A percentile compares a stretch with the other conserved stretches of the same genome.
Evolutionary conservation across 2,888 invertebrate species (phyloP).

Genomic region (Nomada fucata): DNA sequence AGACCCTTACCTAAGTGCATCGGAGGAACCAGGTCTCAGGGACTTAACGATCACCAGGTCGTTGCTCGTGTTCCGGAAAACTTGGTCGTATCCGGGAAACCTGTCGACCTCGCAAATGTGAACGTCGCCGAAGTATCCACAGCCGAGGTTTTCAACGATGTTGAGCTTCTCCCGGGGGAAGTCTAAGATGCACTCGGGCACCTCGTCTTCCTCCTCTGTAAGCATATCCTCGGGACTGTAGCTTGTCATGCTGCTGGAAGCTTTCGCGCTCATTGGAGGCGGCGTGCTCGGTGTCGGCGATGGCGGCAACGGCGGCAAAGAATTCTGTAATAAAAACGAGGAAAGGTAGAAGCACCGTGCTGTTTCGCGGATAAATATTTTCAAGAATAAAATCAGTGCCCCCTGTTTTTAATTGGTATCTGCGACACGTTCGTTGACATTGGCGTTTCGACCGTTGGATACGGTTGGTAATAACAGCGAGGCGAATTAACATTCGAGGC

Average conservation of each 20-base stretch:
- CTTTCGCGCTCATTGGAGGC: slow-evolving; percentile 82
- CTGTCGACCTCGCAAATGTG: slow-evolving; percentile 88
- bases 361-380: slow-evolving; percentile 9
- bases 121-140: slow-evolving; percentile 91
- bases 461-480: too few species aligned
- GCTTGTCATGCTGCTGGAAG: slow-evolving; percentile 83
- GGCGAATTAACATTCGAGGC: too few species aligned
- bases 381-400: neutral
- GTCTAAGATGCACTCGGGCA: slow-evolving; percentile 83
- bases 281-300: slow-evolving; percentile 83
- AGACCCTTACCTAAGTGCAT: slow-evolving; percentile 84
- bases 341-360: neutral
- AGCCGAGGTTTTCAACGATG: slow-evolving; percentile 91
- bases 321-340: slow-evolving; percentile 74
- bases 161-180: slow-evolving; percentile 90
- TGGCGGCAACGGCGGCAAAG: slow-evolving; percentile 83
- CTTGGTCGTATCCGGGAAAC: slow-evolving; percentile 81
- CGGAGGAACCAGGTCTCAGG: slow-evolving; percentile 87
- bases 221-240: slow-evolving; percentile 85
- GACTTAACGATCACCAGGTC: slow-evolving; percentile 91
- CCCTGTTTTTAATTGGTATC: neutral
- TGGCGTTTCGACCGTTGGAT: too few species aligned
- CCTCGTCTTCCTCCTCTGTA: slow-evolving; percentile 84
- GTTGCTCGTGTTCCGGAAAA: slow-evolving; percentile 78
- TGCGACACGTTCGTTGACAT: too few species aligned